Conservation (phyloP, 2,797 vertebrate genomes). For the Liparis tanakae region DNA sequence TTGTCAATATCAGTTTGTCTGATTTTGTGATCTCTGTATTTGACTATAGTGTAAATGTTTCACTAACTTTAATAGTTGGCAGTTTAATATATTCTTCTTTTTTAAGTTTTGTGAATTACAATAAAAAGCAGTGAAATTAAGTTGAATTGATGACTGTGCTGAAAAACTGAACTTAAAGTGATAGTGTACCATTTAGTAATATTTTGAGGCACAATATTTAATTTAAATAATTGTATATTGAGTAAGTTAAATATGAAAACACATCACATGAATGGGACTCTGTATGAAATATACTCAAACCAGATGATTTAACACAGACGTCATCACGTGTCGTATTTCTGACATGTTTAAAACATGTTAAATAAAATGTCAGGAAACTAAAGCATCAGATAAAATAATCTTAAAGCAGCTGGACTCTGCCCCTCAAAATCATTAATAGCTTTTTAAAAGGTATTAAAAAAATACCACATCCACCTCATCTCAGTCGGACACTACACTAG, state of each 20-base stretch:
- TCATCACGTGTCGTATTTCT: slow-evolving; percentile 8
- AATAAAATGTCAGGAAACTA: slow-evolving; percentile 15
- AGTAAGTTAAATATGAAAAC: background rate
- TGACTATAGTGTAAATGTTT: slow-evolving; percentile 5
- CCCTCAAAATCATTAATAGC: background rate
- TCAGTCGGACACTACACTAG: background rate
- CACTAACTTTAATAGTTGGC: background rate
- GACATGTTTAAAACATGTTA: slow-evolving; percentile 5
- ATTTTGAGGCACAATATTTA: background rate
- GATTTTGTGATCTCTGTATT: slow-evolving; percentile 3
- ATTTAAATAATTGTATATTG: background rate
- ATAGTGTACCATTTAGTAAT: background rate
- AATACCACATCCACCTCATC: background rate
- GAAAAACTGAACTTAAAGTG: background rate
- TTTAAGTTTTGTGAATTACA: background rate
- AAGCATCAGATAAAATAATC: background rate
- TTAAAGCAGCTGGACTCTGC: background rate
- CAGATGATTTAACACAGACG: background rate
- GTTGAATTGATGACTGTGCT: background rate
- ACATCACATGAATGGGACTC: background rate
- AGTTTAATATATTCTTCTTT: background rate
- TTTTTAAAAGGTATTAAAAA: background rate
- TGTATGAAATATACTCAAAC: background rate
- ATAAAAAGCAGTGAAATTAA: slow-evolving; percentile 6
- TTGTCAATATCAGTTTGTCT: slow-evolving; percentile 11